Conservation (phyloP, 2,797 vertebrate species). For the Gymnopithys bicolor region DNA sequence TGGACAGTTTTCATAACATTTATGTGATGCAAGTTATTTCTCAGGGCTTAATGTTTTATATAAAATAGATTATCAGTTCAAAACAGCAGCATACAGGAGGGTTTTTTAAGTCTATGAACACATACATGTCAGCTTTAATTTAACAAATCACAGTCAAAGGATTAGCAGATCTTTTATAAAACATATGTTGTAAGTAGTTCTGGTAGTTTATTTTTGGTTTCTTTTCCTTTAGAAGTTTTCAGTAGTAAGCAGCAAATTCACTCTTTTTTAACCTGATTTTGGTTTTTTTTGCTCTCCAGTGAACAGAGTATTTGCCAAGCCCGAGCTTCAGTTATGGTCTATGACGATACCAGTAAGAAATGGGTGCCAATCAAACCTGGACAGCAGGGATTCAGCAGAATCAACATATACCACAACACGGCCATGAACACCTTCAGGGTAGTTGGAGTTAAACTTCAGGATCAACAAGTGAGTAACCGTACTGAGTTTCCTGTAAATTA, state of each 20-base stretch:
- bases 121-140: conserved; percentile 2
- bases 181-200: not conserved
- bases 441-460: conserved; percentile 98
- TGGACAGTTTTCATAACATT: conserved; percentile 17
- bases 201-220: not conserved
- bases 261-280: not conserved
- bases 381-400: conserved; percentile 98
- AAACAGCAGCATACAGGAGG: not conserved
- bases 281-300: conserved; percentile 73
- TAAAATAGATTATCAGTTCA: not conserved
- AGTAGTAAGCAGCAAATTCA: not conserved
- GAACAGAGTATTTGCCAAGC: conserved; percentile 99
- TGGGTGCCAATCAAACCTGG: conserved; percentile 99
- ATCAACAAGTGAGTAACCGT: conserved; percentile 90
- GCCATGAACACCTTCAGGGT: conserved; percentile 89
- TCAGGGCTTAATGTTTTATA: not conserved
- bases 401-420: conserved; percentile 99
- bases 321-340: conserved; percentile 98
- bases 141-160: not conserved
- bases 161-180: not conserved
- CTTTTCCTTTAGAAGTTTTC: not conserved
- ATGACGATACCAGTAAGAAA: conserved; percentile 99
- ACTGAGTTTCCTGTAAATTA: conserved; percentile 13
- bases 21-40: conserved; percentile 13
- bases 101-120: not conserved